Conservation (phyloP, 2,888 invertebrate species). For the Antheraea yamamai region DNA sequence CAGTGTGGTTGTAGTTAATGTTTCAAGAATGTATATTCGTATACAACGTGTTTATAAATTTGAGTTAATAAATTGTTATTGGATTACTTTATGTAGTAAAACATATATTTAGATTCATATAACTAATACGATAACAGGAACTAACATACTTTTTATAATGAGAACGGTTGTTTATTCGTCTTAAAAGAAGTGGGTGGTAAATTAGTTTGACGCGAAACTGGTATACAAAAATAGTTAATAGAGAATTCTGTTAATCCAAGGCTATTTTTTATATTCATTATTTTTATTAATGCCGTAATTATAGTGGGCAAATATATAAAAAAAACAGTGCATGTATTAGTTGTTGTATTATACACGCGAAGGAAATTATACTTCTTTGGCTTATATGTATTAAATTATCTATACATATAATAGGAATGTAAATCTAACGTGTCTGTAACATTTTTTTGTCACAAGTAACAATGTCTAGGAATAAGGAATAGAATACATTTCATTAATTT, state of each 20-base stretch:
- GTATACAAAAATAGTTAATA: neutral
- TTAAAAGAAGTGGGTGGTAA: neutral
- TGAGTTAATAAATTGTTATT: too few species aligned
- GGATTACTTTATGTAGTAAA: neutral
- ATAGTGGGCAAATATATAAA: too few species aligned
- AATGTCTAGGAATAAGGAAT: too few species aligned
- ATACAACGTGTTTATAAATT: neutral
- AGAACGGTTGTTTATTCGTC: neutral
- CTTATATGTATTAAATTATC: too few species aligned
- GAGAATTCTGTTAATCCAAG: neutral
- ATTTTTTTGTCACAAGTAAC: too few species aligned
- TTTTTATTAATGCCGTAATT: neutral
- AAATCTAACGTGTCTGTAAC: too few species aligned
- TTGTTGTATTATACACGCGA: too few species aligned
- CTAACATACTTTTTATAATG: neutral
- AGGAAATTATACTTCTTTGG: too few species aligned
- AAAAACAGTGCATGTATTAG: too few species aligned
- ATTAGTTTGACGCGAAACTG: neutral
- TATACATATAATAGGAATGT: too few species aligned
- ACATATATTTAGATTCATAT: neutral
- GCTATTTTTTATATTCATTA: neutral
- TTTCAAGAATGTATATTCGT: neutral
- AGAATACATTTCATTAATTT: too few species aligned
- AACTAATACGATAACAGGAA: conserved; percentile 6
- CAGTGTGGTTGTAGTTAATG: conserved; percentile 13